These are phyloP conservation scores for Folsomia candida DNA, from an alignment of 2,888 invertebrate species.

Conservation along the genomic window DNA sequence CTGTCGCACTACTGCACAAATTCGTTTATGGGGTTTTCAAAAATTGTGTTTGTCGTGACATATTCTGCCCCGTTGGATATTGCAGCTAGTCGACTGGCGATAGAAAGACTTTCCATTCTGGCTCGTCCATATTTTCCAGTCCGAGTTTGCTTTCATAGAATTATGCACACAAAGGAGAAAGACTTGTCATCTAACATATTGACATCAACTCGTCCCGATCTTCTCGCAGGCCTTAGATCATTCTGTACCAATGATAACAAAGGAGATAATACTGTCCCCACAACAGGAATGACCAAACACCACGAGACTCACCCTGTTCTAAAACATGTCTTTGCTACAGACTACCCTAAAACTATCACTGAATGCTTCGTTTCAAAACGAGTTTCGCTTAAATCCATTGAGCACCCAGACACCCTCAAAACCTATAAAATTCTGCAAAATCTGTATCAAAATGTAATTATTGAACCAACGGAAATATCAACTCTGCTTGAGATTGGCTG, in stretches of 20 bases:
- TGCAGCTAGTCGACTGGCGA: too few relatives aligned
- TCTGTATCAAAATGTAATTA: conserved; percentile 24
- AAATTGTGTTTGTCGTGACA: conserved; percentile 38
- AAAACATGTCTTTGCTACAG: conserved; percentile 36
- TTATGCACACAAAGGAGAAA: too few relatives aligned
- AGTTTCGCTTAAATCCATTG: conserved; percentile 14
- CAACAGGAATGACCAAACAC: too few relatives aligned
- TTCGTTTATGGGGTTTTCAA: conserved; percentile 29
- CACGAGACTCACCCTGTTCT: too few relatives aligned
- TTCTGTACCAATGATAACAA: too few relatives aligned
- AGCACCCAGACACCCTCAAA: conserved; percentile 23
- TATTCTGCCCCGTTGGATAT: conserved; percentile 12
- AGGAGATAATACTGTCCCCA: too few relatives aligned
- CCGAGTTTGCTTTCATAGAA: too few relatives aligned
- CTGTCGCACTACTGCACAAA: conserved; percentile 30
- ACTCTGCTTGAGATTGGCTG: conserved; percentile 40
- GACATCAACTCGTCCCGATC: too few relatives aligned
- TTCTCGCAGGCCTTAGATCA: too few relatives aligned
- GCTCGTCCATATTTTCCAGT: too few relatives aligned
- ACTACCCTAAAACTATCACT: conserved; percentile 37
- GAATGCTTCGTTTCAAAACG: conserved; percentile 27
- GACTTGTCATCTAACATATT: too few relatives aligned
- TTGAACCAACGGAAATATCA: conserved; percentile 38
- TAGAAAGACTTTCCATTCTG: too few relatives aligned
- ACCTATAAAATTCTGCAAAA: conserved; percentile 28